Evolutionary conservation across 2,797 vertebrate genomes (phyloP), one percentile per base, ranked within the genome.

Genomic region (Pipistrellus pygmaeus): DNA sequence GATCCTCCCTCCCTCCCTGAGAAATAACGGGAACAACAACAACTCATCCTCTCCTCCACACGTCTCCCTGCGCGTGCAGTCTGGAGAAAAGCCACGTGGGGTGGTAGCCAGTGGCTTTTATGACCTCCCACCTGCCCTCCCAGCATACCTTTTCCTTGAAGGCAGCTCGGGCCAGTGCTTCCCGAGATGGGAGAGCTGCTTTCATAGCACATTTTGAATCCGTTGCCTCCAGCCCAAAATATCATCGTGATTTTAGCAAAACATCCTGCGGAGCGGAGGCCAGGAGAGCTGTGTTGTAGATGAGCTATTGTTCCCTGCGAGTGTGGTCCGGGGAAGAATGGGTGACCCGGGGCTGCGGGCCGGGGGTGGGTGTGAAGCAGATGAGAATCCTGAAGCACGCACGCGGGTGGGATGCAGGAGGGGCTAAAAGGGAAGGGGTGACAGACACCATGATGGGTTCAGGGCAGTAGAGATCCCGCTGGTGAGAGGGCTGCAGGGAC

Each of bases 231-330:
- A 80, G 92, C n/a, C 32, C 27, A 66, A 69, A 78, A 88, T 78
- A 68, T 23, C 35, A 41, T 12, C 44, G 72, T 84, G 44, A 95
- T 90, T 93, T 96, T 75, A 93, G 51, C 38, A 78, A 82, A 95
- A 32, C 62, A 41, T 75, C 30, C 87, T 81, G 64, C 91, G 93
- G 91, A 85, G 38, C 35, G 35, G 53, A 92, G 73, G 87, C 85
- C 96, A 90, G 69, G 27, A 46, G 66, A 23, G 57, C 62, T 90
- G 66, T 64, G 57, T 44, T 57, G 55, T 41, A 21, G 77, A 82
- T 14, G 46, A 72, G 46, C 20, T 46, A 2, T 60, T 88, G 21
- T 68, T 76, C 53, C 41, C 1, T 35, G 23, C 17, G 53, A 57
- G 64, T 27, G 62, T 48, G 44, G 5, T 48, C 73, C 64, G 46